Evolutionary conservation across 1,140 invertebrate species (phyloP), one percentile per base, ranked within the genome.

Genomic region (Ptiloglossa arizonensis): DNA sequence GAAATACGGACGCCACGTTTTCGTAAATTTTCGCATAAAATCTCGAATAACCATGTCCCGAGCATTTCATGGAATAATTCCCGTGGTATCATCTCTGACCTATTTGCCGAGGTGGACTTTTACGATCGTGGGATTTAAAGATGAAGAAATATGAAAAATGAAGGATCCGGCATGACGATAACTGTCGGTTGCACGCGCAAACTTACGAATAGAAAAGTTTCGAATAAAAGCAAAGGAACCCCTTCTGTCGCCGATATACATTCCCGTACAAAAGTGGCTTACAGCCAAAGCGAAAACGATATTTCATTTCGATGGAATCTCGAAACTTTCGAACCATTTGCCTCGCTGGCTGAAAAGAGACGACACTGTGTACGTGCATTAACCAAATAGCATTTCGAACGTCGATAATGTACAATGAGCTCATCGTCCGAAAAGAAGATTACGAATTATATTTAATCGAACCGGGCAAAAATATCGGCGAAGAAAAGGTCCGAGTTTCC

Each of bases 141-240:
- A 8, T 29, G 32, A 54, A 22, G 50, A 41, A 54, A 68, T 68
- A 54, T 68, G 66, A 68, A 56, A 69, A 69, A 69, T 69, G 56
- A 32, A 68, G 35, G 24, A 56, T 54, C 22, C 60, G 22, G 38
- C 19, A 70, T 17, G 44, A 29, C 44, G 29, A 73, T 73, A 63
- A 73, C 32, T 52, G 69, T 63, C 57, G n/a, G 5, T n/a, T 22
- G 4, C 32, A 41, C 24, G 57, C 57, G 46, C 60, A 50, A 63
- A 64, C 35, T 73, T 73, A 73, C 70, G 29, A 38, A 63, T 41
- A 64, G 32, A 64, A 73, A 73, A 73, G 32, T 73, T 54, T 64
- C 48, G 70, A n/a, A 54, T 54, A 64, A 73, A 32, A 73, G 60
- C 22, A 38, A 50, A 41, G 17, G 35, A 44, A 11, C 8, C 44